phyloP scores from a whole-genome alignment of 2,888 invertebrate species.

The Drosophila recens region DNA sequence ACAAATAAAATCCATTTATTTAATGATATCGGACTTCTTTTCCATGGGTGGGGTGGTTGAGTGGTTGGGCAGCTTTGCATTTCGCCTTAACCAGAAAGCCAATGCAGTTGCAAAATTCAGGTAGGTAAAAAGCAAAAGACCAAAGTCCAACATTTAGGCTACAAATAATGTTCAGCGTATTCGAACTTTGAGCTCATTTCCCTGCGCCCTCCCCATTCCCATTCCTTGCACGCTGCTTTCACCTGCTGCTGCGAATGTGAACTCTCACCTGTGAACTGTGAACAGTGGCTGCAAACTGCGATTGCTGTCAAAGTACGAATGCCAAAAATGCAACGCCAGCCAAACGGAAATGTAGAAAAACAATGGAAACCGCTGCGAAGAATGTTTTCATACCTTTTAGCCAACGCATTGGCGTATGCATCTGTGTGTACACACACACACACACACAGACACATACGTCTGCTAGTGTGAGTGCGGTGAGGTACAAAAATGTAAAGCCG shows the following conservation, averaged over 20 bases:
- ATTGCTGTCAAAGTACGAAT: constrained; percentile 70
- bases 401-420: constrained; percentile 12
- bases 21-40: neutral
- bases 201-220: neutral
- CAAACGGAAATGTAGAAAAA: constrained; percentile 72
- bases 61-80: neutral
- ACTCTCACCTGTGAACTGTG: constrained; percentile 18
- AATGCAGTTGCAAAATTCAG: constrained; percentile 10
- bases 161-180: constrained; percentile 54
- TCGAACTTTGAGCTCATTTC: constrained; percentile 28
- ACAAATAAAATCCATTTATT: too few relatives aligned
- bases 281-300: constrained; percentile 22
- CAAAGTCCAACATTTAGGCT: constrained; percentile 7
- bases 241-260: constrained; percentile 16
- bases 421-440: neutral
- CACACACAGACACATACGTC: too few relatives aligned
- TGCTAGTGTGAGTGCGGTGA: constrained; percentile 48
- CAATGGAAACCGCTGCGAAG: constrained; percentile 76
- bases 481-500: constrained; percentile 78
- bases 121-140: constrained; percentile 5
- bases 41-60: neutral
- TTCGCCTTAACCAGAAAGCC: constrained; percentile 28
- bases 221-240: constrained; percentile 1
- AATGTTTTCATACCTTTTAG: constrained; percentile 76
- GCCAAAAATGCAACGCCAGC: constrained; percentile 75